phyloP scores from a whole-genome alignment of 2,113 vertebrate species.

The Sinosuthora webbiana region DNA sequence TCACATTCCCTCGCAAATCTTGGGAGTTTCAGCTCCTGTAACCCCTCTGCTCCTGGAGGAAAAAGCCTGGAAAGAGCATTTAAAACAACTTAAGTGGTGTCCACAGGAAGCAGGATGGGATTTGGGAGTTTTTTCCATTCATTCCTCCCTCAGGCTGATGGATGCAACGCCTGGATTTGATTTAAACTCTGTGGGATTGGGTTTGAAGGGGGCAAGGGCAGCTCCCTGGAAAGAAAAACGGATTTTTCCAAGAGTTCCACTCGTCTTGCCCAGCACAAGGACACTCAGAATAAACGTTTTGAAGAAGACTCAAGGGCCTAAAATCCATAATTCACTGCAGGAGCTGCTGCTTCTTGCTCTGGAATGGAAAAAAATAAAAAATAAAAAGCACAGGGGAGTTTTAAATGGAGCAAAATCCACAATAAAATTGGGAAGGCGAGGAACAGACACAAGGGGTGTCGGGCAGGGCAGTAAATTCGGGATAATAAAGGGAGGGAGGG shows the following conservation, averaged over 20 bases:
- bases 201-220: neutral
- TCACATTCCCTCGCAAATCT: neutral
- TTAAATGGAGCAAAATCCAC: neutral
- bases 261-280: neutral
- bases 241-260: neutral
- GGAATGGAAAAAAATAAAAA: neutral
- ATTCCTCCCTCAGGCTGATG: neutral
- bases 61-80: neutral
- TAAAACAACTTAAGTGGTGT: fast-evolving
- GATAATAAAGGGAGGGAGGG: conserved; percentile 5
- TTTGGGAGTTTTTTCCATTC: neutral
- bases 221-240: neutral
- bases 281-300: neutral
- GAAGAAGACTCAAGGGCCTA: neutral
- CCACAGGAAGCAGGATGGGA: fast-evolving
- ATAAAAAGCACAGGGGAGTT: neutral
- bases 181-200: neutral
- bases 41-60: neutral
- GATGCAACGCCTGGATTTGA: neutral
- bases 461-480: conserved; percentile 41
- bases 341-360: neutral
- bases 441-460: neutral
- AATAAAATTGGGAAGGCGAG: neutral
- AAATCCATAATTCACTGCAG: neutral
- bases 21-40: neutral